A percentile compares a stretch with the other conserved stretches of the same genome.
These are phyloP conservation scores for Agrypnus murinus DNA, from an alignment of 2,888 invertebrate species.

Conservation along the genomic window DNA sequence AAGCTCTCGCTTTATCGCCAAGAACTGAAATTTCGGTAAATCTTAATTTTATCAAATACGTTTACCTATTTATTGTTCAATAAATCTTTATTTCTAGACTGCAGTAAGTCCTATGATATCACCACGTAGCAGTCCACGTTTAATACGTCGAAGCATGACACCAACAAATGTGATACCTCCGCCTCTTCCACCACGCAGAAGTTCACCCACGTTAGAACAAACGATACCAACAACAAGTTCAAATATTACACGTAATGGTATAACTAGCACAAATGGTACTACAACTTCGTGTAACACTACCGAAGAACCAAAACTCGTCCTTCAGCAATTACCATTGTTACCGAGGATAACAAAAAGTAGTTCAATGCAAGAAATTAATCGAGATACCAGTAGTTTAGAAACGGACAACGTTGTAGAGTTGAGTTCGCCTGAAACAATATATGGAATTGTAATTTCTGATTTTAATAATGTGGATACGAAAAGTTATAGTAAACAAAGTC, in stretches of 20 bases:
- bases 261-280: constrained; percentile 54
- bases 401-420: constrained; percentile 67
- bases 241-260: constrained; percentile 4
- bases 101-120: constrained; percentile 75
- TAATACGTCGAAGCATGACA: constrained; percentile 67
- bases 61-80: too few relatives aligned
- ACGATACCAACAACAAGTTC: constrained; percentile 60
- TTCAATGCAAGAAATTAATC: constrained; percentile 68
- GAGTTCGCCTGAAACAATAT: constrained; percentile 83
- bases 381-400: constrained; percentile 53
- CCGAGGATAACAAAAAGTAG: constrained; percentile 66
- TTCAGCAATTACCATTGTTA: constrained; percentile 53
- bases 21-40: constrained; percentile 71
- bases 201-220: constrained; percentile 71
- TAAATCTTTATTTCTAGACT: constrained; percentile 63
- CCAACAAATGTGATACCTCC: constrained; percentile 73
- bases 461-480: constrained; percentile 70
- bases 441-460: constrained; percentile 81
- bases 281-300: constrained; percentile 66
- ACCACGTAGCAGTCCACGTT: constrained; percentile 75
- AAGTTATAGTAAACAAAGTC: constrained; percentile 66
- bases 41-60: constrained; percentile 54
- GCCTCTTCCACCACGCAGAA: constrained; percentile 77
- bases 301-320: constrained; percentile 60
- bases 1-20: constrained; percentile 74